Evolutionary conservation across 2,888 invertebrate species (phyloP), one percentile per base, ranked within the genome.

Genomic region (Spodoptera exigua): DNA sequence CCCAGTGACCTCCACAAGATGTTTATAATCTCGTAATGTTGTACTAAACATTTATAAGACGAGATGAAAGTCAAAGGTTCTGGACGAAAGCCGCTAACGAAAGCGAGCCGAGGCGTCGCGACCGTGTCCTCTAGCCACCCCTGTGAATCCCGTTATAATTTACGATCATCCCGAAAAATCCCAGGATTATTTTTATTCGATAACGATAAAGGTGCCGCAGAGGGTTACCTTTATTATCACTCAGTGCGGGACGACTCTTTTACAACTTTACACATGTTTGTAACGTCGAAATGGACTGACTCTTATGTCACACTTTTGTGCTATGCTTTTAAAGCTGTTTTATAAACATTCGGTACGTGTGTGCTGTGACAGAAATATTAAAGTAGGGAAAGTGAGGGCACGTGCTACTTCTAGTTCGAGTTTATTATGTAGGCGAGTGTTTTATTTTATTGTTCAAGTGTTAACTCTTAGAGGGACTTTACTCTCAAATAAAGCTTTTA

Each of bases 201-300:
- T 94, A 93, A 92, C 93, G 92, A 93, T 93, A 93, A 93, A 93
- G 92, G 92, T 91, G 83, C 88, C 88, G 87, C 87, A 74, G 90
- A 90, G 92, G 93, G 92, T 92, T 91, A 90, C 92, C 91, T 92
- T 93, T 93, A 93, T 93, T 94, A 94, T 94, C 94, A 93, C 92
- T 92, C 90, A 89, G 86, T 79, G 81, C 70, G 85, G 84, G 87
- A 89, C 85, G 86, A 86, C 85, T 88, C 88, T 92, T 92, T 91
- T 89, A 91, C 87, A 89, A 89, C 89, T 91, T 92, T 87, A 91
- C 91, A 91, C 89, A 84, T 89, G 89, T 89, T 87, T 83, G 80
- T 78, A 75, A 77, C 72, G 77, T 77, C 78, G 74, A 76, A 83
- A 85, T 81, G 78, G 78, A 68, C 79, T 70, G 71, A 60, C 74